Evolutionary conservation across 2,888 invertebrate genomes (phyloP).

Genomic region (Mechanitis mazaeus): DNA sequence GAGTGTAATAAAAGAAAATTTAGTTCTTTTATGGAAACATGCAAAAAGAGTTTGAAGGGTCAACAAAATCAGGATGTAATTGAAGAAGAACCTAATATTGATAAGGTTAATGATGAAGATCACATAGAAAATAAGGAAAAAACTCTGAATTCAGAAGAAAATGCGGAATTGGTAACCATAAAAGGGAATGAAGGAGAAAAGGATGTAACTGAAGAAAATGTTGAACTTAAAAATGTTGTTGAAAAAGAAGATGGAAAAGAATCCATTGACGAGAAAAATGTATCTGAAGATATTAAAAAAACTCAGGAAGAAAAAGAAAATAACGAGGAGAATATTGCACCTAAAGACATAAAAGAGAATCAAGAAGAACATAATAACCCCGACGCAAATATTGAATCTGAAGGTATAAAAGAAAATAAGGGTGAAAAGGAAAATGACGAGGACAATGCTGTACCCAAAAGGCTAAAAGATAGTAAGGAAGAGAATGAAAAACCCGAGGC

Average conservation of each 20-base stretch:
- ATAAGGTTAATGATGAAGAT: too few relatives aligned
- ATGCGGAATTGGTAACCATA: too few relatives aligned
- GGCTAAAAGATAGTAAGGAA: not conserved
- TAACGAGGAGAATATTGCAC: too few relatives aligned
- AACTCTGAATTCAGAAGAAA: too few relatives aligned
- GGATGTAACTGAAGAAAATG: not conserved
- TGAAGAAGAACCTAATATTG: too few relatives aligned
- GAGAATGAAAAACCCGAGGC: too few relatives aligned
- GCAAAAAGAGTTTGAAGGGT: slow-evolving; percentile 35
- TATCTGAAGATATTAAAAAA: slow-evolving; percentile 3
- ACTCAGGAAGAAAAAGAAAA: not conserved
- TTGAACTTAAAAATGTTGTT: not conserved
- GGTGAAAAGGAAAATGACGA: not conserved
- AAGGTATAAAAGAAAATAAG: slow-evolving; percentile 2
- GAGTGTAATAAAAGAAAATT: slow-evolving; percentile 57
- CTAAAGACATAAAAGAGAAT: not conserved
- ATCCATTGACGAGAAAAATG: slow-evolving; percentile 1
- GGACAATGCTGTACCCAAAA: too few relatives aligned
- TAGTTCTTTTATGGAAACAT: slow-evolving; percentile 42
- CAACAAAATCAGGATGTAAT: not conserved
- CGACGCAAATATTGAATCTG: slow-evolving; percentile 7
- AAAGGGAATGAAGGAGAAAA: too few relatives aligned
- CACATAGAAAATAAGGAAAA: too few relatives aligned
- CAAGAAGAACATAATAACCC: not conserved
- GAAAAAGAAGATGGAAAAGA: slow-evolving; percentile 5